Evolutionary conservation across 1,140 invertebrate species (phyloP), one percentile per base, ranked within the genome.

Genomic region (Apocrypta bakeri): DNA sequence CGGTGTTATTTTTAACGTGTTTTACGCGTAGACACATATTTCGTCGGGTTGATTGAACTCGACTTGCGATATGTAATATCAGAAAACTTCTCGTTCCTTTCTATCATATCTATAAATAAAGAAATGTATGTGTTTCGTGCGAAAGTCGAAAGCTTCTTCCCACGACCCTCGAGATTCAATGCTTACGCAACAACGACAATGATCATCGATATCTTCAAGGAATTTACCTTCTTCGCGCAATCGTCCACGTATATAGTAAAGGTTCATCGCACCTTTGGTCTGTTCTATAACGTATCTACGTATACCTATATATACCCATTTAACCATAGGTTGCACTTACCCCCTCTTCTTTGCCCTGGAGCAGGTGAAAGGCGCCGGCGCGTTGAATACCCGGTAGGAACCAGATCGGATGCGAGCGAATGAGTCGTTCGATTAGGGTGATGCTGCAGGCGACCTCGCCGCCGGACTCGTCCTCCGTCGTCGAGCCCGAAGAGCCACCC

Each of bases 321-420:
- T 56, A 56, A 17, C 42, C 12, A n/a, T 56, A 56, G 48, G 48
- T 9, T 56, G 48, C 17, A 56, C 95, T 94, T 92, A 98, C 97
- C 93, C 97, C 97, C 91, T 97, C 96, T 88, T 98, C 97, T 90
- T 98, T 97, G 87, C 97, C 96, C 91, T 98, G 97, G 14, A 99
- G 94, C 80, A 98, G 93, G 92, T 98, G 97, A 82, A 98, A 97
- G 40, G 97, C 97, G 0, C 97, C 97, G 75, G 96, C 96, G 74
- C 98, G 94, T 88, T 98, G 97, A 27, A 98, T 97, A n/a, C 97
- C 96, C 0, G 97, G 96, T 48, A 99, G 93, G 91, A 98, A 98
- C 98, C 98, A 99, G 85, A 99, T 97, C 24, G 97, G 97, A 93
- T 98, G 97, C 37, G 96, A 97, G 72, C 97, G 94, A 85, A 98